Evolutionary conservation across 1,140 invertebrate species (phyloP).

Genomic region (Listronotus bonariensis): DNA sequence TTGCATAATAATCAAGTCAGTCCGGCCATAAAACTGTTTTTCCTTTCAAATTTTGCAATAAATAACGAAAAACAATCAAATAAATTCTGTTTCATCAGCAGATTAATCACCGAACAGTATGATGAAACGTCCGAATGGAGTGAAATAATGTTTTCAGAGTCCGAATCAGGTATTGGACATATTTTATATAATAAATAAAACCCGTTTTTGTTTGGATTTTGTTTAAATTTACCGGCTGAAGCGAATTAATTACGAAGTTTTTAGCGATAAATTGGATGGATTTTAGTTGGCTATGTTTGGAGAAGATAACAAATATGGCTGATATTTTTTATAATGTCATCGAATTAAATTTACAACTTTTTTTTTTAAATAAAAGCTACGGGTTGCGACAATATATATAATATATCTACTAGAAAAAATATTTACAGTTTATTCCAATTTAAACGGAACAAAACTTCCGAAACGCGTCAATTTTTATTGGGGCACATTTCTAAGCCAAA

Average conservation of each 20-base stretch:
- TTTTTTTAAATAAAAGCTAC: too few relatives aligned
- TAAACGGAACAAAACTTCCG: too few relatives aligned
- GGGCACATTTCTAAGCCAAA: too few relatives aligned
- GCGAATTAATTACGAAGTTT: constrained; percentile 33
- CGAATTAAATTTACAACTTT: too few relatives aligned
- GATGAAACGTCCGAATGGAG: constrained; percentile 37
- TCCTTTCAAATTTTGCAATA: constrained; percentile 38
- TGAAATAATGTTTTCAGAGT: constrained; percentile 36
- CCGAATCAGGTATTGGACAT: constrained; percentile 32
- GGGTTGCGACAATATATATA: too few relatives aligned
- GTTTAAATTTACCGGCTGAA: constrained; percentile 33
- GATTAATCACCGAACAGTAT: constrained; percentile 37
- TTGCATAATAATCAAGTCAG: constrained; percentile 33
- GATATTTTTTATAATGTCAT: too few relatives aligned
- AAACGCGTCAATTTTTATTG: too few relatives aligned
- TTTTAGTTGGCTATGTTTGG: constrained; percentile 16
- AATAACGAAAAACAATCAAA: constrained; percentile 36
- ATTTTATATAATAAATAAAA: constrained; percentile 37
- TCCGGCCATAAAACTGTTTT: constrained; percentile 32
- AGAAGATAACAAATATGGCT: constrained; percentile 10
- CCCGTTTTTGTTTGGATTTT: constrained; percentile 28
- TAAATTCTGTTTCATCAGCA: constrained; percentile 38
- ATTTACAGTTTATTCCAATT: too few relatives aligned
- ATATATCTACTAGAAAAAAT: too few relatives aligned
- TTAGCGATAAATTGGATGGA: constrained; percentile 28